phyloP scores from a whole-genome alignment of 2,797 vertebrate genomes.

The Urocyon cinereoargenteus region DNA sequence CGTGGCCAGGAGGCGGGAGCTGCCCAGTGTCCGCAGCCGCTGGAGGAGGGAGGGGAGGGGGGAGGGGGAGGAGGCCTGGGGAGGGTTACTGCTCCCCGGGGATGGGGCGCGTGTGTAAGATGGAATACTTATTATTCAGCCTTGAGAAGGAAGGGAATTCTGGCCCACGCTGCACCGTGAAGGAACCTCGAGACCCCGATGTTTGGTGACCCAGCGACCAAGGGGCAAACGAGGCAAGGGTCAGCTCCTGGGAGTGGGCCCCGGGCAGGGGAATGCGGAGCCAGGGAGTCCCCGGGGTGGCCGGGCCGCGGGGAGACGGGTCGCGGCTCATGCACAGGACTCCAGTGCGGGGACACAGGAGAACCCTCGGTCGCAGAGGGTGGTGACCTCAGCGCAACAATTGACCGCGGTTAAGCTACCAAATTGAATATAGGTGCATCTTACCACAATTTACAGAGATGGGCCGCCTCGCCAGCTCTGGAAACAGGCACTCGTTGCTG shows the following conservation, averaged over 20 bases:
- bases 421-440: not conserved
- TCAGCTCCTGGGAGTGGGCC: no score
- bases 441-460: not conserved
- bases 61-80: not conserved
- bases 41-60: no score
- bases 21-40: not conserved
- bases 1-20: not conserved
- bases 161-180: not conserved
- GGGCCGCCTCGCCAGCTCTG: not conserved
- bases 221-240: not conserved
- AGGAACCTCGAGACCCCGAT: not conserved
- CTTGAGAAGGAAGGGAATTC: not conserved
- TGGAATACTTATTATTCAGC: not conserved
- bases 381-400: no score
- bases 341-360: no score
- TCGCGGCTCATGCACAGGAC: no score
- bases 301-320: no score
- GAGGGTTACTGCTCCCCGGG: not conserved
- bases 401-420: not conserved
- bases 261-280: no score
- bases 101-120: not conserved
- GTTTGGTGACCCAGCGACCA: not conserved
- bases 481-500: not conserved
- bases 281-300: no score
- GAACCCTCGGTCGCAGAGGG: no score